These are phyloP conservation scores for Manis pentadactyla DNA, from an alignment of 2,797 vertebrate genomes.

Conservation along the genomic window DNA sequence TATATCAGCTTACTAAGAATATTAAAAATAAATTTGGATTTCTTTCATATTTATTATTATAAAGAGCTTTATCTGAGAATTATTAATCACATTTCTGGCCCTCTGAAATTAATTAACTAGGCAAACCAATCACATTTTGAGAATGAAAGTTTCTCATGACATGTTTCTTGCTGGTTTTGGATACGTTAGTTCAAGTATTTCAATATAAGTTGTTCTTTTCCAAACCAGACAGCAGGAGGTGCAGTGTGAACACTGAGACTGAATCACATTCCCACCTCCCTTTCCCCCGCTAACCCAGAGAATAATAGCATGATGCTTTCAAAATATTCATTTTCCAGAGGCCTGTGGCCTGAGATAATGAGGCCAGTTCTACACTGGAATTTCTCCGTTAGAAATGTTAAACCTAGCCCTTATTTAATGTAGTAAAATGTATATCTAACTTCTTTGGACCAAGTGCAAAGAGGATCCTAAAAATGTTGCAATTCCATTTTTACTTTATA, in stretches of 20 bases:
- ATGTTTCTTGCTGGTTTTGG: constrained; percentile 68
- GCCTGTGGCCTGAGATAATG: constrained; percentile 68
- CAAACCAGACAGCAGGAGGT: constrained; percentile 87
- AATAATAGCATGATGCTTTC: constrained; percentile 56
- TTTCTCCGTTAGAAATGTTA: constrained; percentile 63
- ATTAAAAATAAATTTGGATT: constrained; percentile 10
- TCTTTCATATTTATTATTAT: constrained; percentile 26
- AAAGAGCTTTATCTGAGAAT: constrained; percentile 2
- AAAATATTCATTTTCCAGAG: constrained; percentile 78
- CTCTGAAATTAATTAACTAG: constrained; percentile 40
- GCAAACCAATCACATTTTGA: constrained; percentile 45
- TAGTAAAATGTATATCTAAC: neutral
- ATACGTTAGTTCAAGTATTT: constrained; percentile 51
- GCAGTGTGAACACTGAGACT: constrained; percentile 85
- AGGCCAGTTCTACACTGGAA: constrained; percentile 59
- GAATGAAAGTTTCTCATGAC: constrained; percentile 61
- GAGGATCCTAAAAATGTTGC: constrained; percentile 23
- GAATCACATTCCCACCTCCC: constrained; percentile 37
- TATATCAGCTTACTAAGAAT: constrained; percentile 8
- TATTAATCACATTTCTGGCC: neutral
- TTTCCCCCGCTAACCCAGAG: constrained; percentile 51
- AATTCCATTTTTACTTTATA: constrained; percentile 33
- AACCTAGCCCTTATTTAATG: constrained; percentile 25
- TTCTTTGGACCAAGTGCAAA: constrained; percentile 11
- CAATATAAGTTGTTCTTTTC: constrained; percentile 72